A percentile compares a stretch with the other conserved stretches of the same genome.
phyloP scores from a whole-genome alignment of 1,140 invertebrate species.

The Eupristina koningsbergeri region DNA sequence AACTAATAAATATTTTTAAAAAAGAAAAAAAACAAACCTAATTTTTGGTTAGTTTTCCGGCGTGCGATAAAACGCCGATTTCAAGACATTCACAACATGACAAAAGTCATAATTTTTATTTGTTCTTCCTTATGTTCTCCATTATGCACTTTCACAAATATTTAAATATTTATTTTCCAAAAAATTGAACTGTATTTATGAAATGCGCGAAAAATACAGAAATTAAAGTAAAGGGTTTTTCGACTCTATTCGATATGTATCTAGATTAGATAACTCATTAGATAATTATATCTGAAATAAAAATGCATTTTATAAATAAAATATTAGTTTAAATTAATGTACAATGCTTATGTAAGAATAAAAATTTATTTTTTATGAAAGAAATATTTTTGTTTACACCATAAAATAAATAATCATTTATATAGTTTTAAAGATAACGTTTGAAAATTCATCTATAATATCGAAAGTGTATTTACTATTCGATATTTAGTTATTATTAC shows the following conservation, averaged over 20 bases:
- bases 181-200: slow-evolving; percentile 33
- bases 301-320: neutral
- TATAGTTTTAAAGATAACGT: slow-evolving; percentile 14
- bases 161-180: slow-evolving; percentile 35
- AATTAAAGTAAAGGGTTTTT: slow-evolving; percentile 28
- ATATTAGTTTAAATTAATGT: neutral
- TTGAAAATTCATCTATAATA: slow-evolving; percentile 5
- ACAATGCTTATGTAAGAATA: neutral
- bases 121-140: neutral
- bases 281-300: neutral
- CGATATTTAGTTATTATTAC: slow-evolving; percentile 23
- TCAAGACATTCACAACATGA: neutral
- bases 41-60: slow-evolving; percentile 44
- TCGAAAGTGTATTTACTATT: slow-evolving; percentile 41
- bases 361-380: neutral
- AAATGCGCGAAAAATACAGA: slow-evolving; percentile 47
- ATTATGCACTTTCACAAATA: slow-evolving; percentile 38
- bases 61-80: slow-evolving; percentile 23
- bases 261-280: slow-evolving; percentile 11
- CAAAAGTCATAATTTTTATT: neutral
- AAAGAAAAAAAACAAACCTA: slow-evolving; percentile 46
- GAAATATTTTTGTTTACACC: neutral
- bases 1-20: slow-evolving; percentile 17
- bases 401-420: neutral
- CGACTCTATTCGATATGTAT: slow-evolving; percentile 38